Evolutionary conservation across 1,140 invertebrate genomes (phyloP).

Genomic region (Teleopsis dalmanni): DNA sequence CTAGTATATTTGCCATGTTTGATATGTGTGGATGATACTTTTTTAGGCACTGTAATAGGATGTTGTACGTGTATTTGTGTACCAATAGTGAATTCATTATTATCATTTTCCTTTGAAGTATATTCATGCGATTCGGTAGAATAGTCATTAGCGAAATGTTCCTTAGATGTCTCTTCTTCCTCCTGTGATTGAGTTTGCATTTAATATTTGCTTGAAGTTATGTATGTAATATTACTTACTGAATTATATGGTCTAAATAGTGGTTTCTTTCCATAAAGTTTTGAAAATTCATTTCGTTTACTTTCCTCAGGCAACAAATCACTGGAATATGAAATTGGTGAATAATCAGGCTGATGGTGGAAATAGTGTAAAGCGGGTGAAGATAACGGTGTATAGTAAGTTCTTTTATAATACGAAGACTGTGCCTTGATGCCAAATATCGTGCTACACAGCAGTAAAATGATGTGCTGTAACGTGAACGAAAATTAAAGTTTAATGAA

Average conservation of each 20-base stretch:
- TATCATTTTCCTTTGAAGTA: constrained; percentile 22
- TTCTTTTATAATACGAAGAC: constrained; percentile 25
- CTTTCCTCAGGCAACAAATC: constrained; percentile 35
- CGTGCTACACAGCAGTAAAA: no score
- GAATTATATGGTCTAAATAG: constrained; percentile 29
- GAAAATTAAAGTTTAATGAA: no score
- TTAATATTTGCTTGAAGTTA: background rate
- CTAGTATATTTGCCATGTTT: constrained; percentile 9
- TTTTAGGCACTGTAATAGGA: constrained; percentile 36
- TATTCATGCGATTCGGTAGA: constrained; percentile 20
- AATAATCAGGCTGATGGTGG: constrained; percentile 1
- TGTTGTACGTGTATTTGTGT: constrained; percentile 40
- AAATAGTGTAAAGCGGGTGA: constrained; percentile 23
- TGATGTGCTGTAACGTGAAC: no score
- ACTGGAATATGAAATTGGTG: constrained; percentile 1
- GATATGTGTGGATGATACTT: constrained; percentile 15
- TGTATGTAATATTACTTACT: constrained; percentile 18
- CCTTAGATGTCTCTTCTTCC: constrained; percentile 33
- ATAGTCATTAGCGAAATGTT: constrained; percentile 31
- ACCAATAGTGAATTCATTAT: constrained; percentile 36
- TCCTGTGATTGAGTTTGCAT: constrained; percentile 17
- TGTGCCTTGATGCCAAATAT: constrained; percentile 16
- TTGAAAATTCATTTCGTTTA: constrained; percentile 26
- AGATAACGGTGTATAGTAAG: constrained; percentile 21
- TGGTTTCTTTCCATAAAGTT: constrained; percentile 31